These are phyloP conservation scores for Cynocephalus volans DNA, from an alignment of 2,113 vertebrate species.

Conservation along the genomic window DNA sequence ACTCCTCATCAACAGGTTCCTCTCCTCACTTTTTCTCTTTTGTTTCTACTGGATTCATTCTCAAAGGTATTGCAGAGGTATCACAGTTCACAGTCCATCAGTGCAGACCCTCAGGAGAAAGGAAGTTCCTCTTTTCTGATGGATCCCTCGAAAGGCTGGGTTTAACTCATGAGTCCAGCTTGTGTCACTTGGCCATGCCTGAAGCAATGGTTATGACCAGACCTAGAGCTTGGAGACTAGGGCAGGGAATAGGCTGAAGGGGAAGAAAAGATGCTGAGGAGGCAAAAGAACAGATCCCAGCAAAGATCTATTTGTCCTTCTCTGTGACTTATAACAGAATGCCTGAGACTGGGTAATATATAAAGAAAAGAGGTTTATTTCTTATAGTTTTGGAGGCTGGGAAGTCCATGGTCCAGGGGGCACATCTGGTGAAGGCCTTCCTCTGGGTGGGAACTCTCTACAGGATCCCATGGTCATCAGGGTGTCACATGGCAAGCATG, in stretches of 20 bases:
- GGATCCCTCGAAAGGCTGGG: background rate
- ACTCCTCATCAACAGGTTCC: background rate
- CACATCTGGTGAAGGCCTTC: too few species aligned
- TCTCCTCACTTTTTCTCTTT: background rate
- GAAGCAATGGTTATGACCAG: background rate
- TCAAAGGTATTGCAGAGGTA: background rate
- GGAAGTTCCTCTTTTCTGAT: background rate
- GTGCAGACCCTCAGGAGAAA: background rate
- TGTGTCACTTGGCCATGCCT: background rate
- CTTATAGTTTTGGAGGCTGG: too few species aligned
- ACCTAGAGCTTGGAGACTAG: background rate
- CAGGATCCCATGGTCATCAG: too few species aligned
- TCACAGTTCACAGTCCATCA: background rate
- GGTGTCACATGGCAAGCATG: too few species aligned
- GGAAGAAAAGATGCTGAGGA: background rate
- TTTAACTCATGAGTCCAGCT: background rate
- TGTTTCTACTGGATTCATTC: background rate
- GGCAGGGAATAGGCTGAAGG: rapidly evolving
- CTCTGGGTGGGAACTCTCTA: too few species aligned
- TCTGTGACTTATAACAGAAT: too few species aligned
- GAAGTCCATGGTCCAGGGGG: too few species aligned
- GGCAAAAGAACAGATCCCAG: background rate
- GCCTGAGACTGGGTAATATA: too few species aligned
- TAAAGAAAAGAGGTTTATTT: too few species aligned
- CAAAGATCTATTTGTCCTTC: too few species aligned